A percentile compares a stretch with the other conserved stretches of the same genome.
phyloP scores from a whole-genome alignment of 1,140 invertebrate species.

The Eubasilissa regina region DNA sequence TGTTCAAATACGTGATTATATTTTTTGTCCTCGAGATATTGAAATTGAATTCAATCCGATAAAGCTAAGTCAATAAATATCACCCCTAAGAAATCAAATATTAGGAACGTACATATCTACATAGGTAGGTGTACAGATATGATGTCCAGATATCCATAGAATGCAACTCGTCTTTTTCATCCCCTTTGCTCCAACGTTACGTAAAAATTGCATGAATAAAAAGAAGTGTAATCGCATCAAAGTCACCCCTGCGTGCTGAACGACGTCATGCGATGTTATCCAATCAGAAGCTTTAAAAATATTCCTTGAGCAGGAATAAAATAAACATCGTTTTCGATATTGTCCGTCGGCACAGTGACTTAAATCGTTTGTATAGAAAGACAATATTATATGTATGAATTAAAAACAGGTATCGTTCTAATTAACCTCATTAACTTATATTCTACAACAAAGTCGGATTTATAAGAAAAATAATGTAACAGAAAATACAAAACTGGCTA shows the following conservation, averaged over 20 bases:
- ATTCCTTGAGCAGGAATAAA: conserved; percentile 32
- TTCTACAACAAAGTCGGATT: too few species aligned
- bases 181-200: background rate
- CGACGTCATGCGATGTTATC: conserved; percentile 58
- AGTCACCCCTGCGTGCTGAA: conserved; percentile 51
- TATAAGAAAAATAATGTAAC: too few species aligned
- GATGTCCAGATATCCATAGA: background rate
- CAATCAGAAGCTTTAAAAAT: conserved; percentile 51
- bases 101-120: too few species aligned
- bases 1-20: too few species aligned
- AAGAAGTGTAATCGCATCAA: conserved; percentile 54
- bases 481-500: too few species aligned
- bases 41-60: conserved; percentile 2
- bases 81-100: too few species aligned
- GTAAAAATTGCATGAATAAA: conserved; percentile 54
- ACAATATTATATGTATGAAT: too few species aligned
- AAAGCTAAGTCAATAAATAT: too few species aligned
- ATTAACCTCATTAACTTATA: too few species aligned
- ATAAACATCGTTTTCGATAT: conserved; percentile 19
- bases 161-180: background rate
- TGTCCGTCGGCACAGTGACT: too few species aligned
- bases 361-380: too few species aligned
- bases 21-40: background rate
- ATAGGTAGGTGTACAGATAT: background rate
- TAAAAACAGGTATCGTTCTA: too few species aligned